Evolutionary conservation across 2,113 vertebrate genomes (phyloP), one percentile per base, ranked within the genome.

Genomic region (Athene noctua): DNA sequence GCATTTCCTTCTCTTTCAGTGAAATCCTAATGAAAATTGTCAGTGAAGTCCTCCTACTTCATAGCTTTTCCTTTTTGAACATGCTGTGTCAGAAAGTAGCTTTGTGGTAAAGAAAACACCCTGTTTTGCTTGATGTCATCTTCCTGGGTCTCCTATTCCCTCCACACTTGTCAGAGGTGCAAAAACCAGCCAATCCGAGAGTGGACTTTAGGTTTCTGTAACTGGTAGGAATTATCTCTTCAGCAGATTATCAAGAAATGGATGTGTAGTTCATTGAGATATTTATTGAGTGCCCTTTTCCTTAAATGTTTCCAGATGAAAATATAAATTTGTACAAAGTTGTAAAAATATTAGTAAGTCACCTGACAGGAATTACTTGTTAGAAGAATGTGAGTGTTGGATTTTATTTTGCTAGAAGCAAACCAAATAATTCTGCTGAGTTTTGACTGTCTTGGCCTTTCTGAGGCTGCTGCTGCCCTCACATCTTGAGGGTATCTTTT

Each of bases 101-200:
- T 66, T 66, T 38, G 71, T 78, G 63, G 78, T 78, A 47, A 86
- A 81, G 80, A 71, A 91, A 92, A 75, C 44, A 86, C 92, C 47
- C 71, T 95, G 63, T 58, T 92, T 83, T 73, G 49, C 65, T 57
- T 72, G 59, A 71, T 58, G 29, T 36, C n/a, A 3, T 74, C 58
- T 92, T 63, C 5, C 42, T 2, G 3, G 19, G 30, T 89, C 77
- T 94, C 8, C 7, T 51, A 34, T 84, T 75, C 27, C 34, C 23
- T 61, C 65, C 0, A 0, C 0, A 0, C 21, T 61, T 12, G 51
- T 73, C 32, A 52, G 71, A 91, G 23, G 16, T 75, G 23, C 58
- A 77, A 47, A 71, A 89, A 80, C 13, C 2, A 1, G 22, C 34
- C 0, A 0, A 49, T 80, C 26, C 36, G 55, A 62, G 61, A 70